phyloP scores from a whole-genome alignment of 2,888 invertebrate genomes.

The Liodrosophila aerea region DNA sequence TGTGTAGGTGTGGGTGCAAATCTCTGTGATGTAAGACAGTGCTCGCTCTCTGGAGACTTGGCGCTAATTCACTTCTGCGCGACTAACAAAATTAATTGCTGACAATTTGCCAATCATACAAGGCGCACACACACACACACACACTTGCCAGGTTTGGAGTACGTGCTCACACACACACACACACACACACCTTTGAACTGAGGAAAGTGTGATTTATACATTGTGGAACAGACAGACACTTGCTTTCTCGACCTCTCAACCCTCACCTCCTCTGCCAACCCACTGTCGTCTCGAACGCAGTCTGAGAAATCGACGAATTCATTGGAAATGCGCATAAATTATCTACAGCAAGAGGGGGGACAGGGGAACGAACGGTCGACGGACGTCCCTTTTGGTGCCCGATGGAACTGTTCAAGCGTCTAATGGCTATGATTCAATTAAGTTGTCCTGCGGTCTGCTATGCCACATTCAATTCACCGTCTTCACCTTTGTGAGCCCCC shows the following conservation, averaged over 20 bases:
- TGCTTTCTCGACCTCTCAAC: too few relatives aligned
- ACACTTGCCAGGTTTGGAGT: conserved; percentile 34
- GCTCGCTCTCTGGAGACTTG: conserved; percentile 39
- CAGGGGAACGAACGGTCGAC: neutral
- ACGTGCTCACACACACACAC: conserved; percentile 32
- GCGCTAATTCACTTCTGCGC: conserved; percentile 68
- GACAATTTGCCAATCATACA: conserved; percentile 62
- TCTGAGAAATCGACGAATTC: conserved; percentile 43
- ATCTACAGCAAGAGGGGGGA: conserved; percentile 17
- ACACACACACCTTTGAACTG: conserved; percentile 8
- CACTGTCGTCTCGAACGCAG: conserved; percentile 14
- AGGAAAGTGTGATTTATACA: conserved; percentile 42
- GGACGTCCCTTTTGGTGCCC: conserved; percentile 1
- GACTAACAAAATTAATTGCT: conserved; percentile 70
- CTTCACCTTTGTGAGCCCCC: neutral
- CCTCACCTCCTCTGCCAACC: too few relatives aligned
- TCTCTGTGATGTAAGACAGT: conserved; percentile 22
- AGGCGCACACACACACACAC: conserved; percentile 7
- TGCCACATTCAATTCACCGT: too few relatives aligned
- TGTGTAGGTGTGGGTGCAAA: neutral
- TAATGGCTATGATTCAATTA: conserved; percentile 58
- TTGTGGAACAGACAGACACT: conserved; percentile 28
- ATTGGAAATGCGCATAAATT: conserved; percentile 73
- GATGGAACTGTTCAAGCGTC: conserved; percentile 20
- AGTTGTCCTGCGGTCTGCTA: conserved; percentile 14